phyloP scores from a whole-genome alignment of 2,888 invertebrate species.

The Trachelus stipa region DNA sequence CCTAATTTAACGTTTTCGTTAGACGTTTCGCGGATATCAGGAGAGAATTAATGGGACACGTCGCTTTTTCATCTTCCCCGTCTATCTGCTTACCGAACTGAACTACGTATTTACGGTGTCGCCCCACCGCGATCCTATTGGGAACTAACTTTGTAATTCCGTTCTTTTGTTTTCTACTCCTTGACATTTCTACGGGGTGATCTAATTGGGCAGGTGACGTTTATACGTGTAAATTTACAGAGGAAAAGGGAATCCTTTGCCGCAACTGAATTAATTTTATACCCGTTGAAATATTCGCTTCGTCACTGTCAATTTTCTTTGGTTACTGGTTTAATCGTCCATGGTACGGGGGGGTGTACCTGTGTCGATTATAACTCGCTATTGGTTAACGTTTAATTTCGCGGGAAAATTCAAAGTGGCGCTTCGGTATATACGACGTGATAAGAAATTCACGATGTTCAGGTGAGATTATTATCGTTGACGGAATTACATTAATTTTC shows the following conservation, averaged over 20 bases:
- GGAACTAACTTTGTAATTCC: neutral
- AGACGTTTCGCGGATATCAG: conserved; percentile 24
- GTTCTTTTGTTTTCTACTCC: neutral
- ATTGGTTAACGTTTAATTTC: too few species aligned
- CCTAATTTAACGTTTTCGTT: conserved; percentile 27
- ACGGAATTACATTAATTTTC: neutral
- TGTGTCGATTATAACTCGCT: too few species aligned
- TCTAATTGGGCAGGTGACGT: neutral
- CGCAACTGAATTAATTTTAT: too few species aligned
- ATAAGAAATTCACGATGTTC: neutral
- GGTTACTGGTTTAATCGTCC: neutral
- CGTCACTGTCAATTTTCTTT: neutral
- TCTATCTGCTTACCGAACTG: conserved; percentile 16
- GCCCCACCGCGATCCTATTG: neutral
- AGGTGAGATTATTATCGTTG: neutral
- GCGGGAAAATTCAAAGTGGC: too few species aligned
- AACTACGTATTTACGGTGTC: conserved; percentile 18
- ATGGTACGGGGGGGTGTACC: too few species aligned
- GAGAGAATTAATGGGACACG: conserved; percentile 24
- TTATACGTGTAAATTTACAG: neutral
- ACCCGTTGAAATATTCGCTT: neutral
- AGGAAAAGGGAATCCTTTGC: too few species aligned
- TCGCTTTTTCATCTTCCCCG: conserved; percentile 22
- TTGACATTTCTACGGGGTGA: neutral
- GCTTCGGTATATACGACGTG: too few species aligned